Percentiles rank a stretch among this genome's conserved stretches.
These are phyloP conservation scores for Camelus dromedarius DNA, from an alignment of 2,113 vertebrate species.

Conservation along the genomic window DNA sequence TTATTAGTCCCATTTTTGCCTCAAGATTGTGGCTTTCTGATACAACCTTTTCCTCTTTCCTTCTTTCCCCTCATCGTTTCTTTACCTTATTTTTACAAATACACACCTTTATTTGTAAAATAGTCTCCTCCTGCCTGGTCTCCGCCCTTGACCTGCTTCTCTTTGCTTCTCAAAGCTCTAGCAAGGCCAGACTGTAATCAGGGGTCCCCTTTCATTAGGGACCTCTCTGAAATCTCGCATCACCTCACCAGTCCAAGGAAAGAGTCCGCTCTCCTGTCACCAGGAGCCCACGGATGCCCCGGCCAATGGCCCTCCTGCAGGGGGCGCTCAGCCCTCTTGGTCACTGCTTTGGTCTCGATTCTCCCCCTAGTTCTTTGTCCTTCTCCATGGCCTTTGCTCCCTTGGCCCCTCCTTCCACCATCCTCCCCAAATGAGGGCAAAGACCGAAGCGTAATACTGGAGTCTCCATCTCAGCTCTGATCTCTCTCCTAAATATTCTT, in stretches of 20 bases:
- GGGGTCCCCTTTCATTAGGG: background rate
- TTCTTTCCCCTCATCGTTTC: background rate
- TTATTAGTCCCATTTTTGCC: background rate
- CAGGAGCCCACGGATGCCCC: background rate
- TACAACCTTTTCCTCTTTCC: background rate
- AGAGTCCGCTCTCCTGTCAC: background rate
- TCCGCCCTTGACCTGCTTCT: background rate
- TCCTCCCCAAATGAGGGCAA: background rate
- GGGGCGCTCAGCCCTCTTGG: background rate
- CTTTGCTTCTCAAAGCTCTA: background rate
- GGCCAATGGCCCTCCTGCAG: fast-evolving
- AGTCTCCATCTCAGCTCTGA: background rate
- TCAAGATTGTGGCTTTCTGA: background rate
- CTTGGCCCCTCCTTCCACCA: background rate
- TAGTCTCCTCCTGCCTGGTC: background rate
- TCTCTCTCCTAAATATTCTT: background rate
- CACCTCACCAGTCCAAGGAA: background rate
- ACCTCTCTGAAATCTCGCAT: background rate
- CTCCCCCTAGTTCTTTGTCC: background rate
- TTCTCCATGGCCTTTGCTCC: background rate
- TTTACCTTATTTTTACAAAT: background rate
- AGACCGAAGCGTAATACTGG: background rate
- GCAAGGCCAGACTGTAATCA: background rate
- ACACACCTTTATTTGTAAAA: background rate
- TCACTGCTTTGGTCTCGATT: background rate